These are phyloP conservation scores for Perognathus longimembris DNA, from an alignment of 2,113 vertebrate genomes.

Conservation along the genomic window DNA sequence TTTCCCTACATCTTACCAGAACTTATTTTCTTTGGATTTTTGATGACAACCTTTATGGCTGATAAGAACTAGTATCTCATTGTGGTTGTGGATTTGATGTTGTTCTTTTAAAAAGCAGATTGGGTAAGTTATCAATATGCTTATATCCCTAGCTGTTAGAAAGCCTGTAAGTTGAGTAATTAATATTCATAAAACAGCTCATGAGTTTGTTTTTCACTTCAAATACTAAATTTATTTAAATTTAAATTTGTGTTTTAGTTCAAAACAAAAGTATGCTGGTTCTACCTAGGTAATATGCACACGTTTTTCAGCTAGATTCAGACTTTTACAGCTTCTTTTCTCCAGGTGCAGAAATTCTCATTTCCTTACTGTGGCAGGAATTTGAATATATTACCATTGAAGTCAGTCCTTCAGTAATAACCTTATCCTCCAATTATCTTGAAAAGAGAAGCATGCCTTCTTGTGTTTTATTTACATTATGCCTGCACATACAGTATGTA, in stretches of 20 bases:
- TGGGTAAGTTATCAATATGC: neutral
- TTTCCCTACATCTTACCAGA: neutral
- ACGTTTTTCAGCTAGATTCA: neutral
- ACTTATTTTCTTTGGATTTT: neutral
- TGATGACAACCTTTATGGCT: neutral
- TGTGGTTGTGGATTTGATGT: neutral
- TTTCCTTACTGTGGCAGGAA: neutral
- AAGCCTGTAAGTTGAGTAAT: neutral
- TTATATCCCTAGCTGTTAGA: neutral
- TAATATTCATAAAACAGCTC: neutral
- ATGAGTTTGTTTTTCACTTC: neutral
- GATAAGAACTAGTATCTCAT: neutral
- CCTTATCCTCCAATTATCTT: neutral
- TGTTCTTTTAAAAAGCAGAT: neutral
- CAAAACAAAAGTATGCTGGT: neutral
- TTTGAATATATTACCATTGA: neutral
- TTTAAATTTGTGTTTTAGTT: no score
- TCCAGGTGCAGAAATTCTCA: neutral
- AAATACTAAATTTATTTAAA: neutral
- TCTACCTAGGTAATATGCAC: neutral
- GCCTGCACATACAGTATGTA: neutral
- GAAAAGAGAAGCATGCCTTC: neutral
- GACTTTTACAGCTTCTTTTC: neutral
- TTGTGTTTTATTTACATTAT: slow-evolving; percentile 12
- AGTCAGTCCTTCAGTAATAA: neutral